phyloP scores from a whole-genome alignment of 2,113 vertebrate species.

The Turdus rufiventris region DNA sequence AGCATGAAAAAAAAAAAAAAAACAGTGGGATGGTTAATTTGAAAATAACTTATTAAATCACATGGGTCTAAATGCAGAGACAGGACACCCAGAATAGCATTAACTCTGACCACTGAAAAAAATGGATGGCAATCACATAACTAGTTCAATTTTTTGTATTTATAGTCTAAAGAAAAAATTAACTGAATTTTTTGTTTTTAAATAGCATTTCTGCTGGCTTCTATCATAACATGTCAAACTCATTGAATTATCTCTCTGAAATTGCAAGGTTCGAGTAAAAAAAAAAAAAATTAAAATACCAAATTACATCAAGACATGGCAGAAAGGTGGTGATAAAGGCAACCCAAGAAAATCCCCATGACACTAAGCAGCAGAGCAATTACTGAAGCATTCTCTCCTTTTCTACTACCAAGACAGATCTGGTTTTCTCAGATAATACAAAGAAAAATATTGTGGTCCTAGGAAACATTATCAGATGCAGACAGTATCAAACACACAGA shows the following conservation, averaged over 20 bases:
- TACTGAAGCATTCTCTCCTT: neutral
- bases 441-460: neutral
- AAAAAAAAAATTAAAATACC: neutral
- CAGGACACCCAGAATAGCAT: neutral
- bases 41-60: neutral
- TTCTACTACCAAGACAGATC: neutral
- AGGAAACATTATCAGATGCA: conserved; percentile 29
- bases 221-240: neutral
- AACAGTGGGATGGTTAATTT: neutral
- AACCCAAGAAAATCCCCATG: neutral
- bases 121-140: neutral
- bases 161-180: neutral
- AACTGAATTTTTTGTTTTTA: neutral
- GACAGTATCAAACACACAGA: neutral
- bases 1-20: neutral
- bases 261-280: neutral
- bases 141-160: neutral
- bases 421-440: neutral
- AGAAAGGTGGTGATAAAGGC: neutral
- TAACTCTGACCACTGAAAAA: neutral
- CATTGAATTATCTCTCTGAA: neutral
- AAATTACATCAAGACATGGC: neutral
- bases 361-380: neutral
- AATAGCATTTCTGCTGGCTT: neutral
- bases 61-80: neutral